phyloP scores from a whole-genome alignment of 2,797 vertebrate genomes.

The Microctenopoma steveboyesi region DNA sequence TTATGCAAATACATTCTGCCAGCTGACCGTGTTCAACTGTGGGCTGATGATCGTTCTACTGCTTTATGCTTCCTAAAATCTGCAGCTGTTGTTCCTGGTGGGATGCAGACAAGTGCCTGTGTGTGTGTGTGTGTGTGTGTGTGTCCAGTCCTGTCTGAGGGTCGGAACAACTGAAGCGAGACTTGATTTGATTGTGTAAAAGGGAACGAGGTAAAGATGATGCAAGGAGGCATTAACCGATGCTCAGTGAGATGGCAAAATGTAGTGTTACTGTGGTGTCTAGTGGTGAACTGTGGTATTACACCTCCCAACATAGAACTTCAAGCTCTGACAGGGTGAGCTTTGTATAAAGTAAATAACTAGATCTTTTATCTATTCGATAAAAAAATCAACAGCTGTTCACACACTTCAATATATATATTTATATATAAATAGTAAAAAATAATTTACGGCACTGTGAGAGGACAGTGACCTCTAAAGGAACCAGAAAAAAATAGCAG shows the following conservation, averaged over 20 bases:
- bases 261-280: slow-evolving; percentile 63
- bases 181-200: slow-evolving; percentile 20
- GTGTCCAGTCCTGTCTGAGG: slow-evolving; percentile 21
- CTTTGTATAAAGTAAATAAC: neutral
- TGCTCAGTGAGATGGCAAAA: neutral
- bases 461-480: slow-evolving; percentile 3
- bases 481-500: neutral
- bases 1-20: slow-evolving; percentile 55
- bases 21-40: slow-evolving; percentile 37
- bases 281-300: slow-evolving; percentile 57
- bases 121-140: slow-evolving; percentile 15
- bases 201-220: slow-evolving; percentile 5
- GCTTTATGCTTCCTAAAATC: slow-evolving; percentile 56
- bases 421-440: slow-evolving; percentile 20
- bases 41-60: slow-evolving; percentile 46
- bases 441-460: neutral
- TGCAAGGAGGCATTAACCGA: slow-evolving; percentile 15
- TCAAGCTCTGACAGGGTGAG: neutral
- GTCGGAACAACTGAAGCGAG: slow-evolving; percentile 10
- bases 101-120: slow-evolving; percentile 22
- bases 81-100: slow-evolving; percentile 54
- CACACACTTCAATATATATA: neutral
- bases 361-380: neutral
- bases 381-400: slow-evolving; percentile 8
- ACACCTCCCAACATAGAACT: slow-evolving; percentile 25